Base-by-base conservation (phyloP, 2,797 vertebrate species). In the Meriones psammophilus region DNA sequence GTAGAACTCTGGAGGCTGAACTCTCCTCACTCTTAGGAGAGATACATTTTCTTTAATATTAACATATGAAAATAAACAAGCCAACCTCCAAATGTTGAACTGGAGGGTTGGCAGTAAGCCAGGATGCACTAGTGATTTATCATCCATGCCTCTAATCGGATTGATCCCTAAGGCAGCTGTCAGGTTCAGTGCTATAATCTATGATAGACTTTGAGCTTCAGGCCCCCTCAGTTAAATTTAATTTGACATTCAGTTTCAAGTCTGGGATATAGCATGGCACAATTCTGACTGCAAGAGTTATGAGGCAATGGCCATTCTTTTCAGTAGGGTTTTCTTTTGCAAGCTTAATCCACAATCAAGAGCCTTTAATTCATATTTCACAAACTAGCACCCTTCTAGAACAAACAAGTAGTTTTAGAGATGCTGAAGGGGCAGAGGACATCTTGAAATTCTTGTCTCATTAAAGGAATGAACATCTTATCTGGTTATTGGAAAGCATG, bases 221-320 rank as follows among this genome's bases (percentile, higher is more conserved):
- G 94, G 66, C 95, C 96, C 98, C 95, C 87, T 78, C 96, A 84
- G 89, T 92, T 95, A 98, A 98, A 98, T 98, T 97, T 96, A 97
- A 98, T 98, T 98, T 98, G 98, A 98, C 95, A 90, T 98, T 98
- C 98, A 98, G 97, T 98, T 98, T 98, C 96, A 98, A 96, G 97
- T 98, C 97, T 96, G 83, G 93, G 95, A 93, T 98, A 96, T 58
- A 62, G 46, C 96, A 97, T 97, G 96, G 94, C 73, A 68, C 91
- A 97, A 95, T 96, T 91, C 94, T 97, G 96, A 96, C 74, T 74
- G 87, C 92, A 97, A 97, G 71, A 87, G 56, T 96, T 96, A 97
- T 92, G 93, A 86, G 97, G 90, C 93, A 98, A 94, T 88, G 96
- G 90, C 46, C 95, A 92, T 96, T 96, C 91, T 94, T 86, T 96